These are phyloP conservation scores for Pelecanus crispus DNA, from an alignment of 2,113 vertebrate genomes.

Conservation along the genomic window DNA sequence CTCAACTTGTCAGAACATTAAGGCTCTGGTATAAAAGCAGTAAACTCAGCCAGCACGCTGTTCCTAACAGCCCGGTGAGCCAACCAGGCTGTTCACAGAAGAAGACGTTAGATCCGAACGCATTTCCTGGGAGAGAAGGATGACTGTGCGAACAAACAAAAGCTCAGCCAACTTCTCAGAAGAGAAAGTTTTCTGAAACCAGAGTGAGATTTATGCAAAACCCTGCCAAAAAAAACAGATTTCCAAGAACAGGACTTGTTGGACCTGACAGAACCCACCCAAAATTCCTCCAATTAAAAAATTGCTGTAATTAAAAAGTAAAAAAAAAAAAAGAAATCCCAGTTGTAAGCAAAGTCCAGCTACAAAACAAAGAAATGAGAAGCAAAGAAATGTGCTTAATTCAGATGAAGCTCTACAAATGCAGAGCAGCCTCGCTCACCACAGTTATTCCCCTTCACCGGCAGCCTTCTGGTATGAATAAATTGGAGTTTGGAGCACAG, in stretches of 20 bases:
- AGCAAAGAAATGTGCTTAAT: neutral
- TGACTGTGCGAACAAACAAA: neutral
- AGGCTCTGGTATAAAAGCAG: neutral
- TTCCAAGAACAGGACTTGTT: neutral
- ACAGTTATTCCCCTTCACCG: neutral
- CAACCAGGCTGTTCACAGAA: neutral
- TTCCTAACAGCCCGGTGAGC: neutral
- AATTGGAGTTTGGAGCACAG: neutral
- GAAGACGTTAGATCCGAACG: neutral
- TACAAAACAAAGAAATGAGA: neutral
- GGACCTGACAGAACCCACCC: neutral
- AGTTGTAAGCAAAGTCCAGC: neutral
- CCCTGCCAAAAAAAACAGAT: neutral
- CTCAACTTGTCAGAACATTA: neutral
- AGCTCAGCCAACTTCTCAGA: neutral
- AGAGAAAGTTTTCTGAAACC: neutral
- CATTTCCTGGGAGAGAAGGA: neutral
- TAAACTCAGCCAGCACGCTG: neutral
- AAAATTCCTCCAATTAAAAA: neutral
- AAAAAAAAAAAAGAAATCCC: neutral
- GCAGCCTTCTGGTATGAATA: neutral
- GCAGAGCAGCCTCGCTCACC: fast-evolving
- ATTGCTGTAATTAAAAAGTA: neutral
- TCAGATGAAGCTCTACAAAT: neutral
- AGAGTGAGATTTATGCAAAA: neutral